Conservation (phyloP, 2,888 invertebrate species). For the Clitarchus hookeri region DNA sequence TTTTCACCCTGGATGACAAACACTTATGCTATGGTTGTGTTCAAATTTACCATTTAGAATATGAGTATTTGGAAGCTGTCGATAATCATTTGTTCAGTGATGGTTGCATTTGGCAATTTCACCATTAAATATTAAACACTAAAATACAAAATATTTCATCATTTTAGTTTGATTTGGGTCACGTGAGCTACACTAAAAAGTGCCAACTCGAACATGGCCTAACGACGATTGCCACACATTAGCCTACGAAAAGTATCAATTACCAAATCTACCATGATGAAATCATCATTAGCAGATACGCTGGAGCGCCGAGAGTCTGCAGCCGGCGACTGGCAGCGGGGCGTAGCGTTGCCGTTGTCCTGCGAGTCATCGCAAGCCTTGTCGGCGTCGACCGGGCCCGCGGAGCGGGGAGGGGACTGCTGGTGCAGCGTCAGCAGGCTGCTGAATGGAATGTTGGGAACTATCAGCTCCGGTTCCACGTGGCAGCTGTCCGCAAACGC, state of each 20-base stretch:
- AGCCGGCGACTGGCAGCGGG: conserved; percentile 45
- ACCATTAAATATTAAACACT: no score
- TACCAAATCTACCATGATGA: conserved; percentile 75
- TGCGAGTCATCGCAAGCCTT: conserved; percentile 49
- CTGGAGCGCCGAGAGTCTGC: conserved; percentile 56
- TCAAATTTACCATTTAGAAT: no score
- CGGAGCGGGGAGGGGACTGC: conserved; percentile 49
- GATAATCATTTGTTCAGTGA: no score
- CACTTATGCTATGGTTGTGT: no score
- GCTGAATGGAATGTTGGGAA: conserved; percentile 70
- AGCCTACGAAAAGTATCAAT: conserved; percentile 41
- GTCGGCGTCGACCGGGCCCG: conserved; percentile 23
- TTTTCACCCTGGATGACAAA: no score
- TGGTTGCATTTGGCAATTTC: no score
- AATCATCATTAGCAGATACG: conserved; percentile 64
- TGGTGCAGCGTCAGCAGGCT: conserved; percentile 56
- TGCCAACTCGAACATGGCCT: no score
- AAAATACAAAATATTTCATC: no score
- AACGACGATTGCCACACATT: no score
- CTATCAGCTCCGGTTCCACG: conserved; percentile 57
- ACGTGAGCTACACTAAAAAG: no score
- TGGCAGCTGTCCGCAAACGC: conserved; percentile 71
- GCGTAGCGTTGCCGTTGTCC: conserved; percentile 54
- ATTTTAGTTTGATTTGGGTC: no score
- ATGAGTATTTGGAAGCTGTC: no score